Base-by-base conservation (phyloP, 2,113 vertebrate genomes). In the Podiceps cristatus region DNA sequence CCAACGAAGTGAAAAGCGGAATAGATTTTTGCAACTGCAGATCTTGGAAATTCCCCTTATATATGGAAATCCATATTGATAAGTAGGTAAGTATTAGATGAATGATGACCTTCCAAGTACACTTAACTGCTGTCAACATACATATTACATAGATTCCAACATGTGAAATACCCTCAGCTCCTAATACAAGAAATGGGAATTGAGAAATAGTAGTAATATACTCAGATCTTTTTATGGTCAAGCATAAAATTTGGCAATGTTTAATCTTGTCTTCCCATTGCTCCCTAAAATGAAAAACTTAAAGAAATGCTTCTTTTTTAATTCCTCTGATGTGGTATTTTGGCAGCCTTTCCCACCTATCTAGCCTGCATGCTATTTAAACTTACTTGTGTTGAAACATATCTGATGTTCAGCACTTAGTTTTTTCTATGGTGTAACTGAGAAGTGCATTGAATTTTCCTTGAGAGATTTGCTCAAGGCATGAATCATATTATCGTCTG, bases 391-490 rank as follows among this genome's bases (percentile, higher is more conserved):
- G n/a, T 45, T 92, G 74, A 90, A 69, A 81, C 18, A 15, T 45
- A 81, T 20, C 40, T 89, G 56, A 89, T 62, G 27, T 68, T 74
- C 52, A 81, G 63, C 37, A 53, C 56, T n/a, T 23, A 82, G 18
- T 63, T 23, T 80, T 93, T 96, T 73, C 63, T 69, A 15, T n/a
- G 20, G 19, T 29, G 47, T 47, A 66, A 55, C 22, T 52, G 92
- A 76, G 90, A 97, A 90, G 29, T 72, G 24, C 60, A 75, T 13
- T 87, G 72, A 90, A 59, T 83, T 97, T 88, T 60, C 44, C 60
- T 81, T 64, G 40, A 91, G 71, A 72, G 35, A 49, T 22, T 95
- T 71, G 91, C 96, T 95, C 15, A 68, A 94, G 94, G 92, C 94
- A 75, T 60, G 73, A 76, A 86, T 96, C 18, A 8, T 60, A 71